Conservation (phyloP, 2,797 vertebrate species). For the Enteromius radiatus region DNA sequence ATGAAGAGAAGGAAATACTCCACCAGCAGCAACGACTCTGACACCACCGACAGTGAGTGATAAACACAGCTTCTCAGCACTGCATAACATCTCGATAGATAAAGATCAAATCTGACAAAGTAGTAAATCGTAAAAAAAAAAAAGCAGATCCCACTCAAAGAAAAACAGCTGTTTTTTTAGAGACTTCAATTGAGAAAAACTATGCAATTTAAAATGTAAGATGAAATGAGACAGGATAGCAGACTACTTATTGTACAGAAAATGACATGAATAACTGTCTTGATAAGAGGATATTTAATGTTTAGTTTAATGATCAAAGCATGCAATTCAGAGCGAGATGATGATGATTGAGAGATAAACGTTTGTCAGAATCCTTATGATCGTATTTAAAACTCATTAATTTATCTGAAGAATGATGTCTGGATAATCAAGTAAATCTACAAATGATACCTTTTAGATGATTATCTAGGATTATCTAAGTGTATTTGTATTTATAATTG, state of each 20-base stretch:
- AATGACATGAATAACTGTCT: neutral
- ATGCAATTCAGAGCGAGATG: neutral
- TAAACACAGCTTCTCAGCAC: neutral
- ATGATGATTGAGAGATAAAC: neutral
- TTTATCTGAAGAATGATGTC: neutral
- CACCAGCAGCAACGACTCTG: conserved; percentile 97
- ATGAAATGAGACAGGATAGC: neutral
- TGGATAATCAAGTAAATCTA: neutral
- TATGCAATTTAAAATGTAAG: neutral
- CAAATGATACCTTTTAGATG: neutral
- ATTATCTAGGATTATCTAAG: neutral
- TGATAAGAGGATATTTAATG: neutral
- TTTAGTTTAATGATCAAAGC: neutral
- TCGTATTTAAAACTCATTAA: neutral
- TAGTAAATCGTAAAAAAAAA: neutral
- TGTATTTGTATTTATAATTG: neutral
- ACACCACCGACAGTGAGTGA: conserved; percentile 97
- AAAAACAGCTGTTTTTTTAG: neutral
- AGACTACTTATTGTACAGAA: neutral
- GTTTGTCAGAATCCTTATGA: neutral
- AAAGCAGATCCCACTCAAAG: neutral
- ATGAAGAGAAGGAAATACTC: conserved; percentile 98
- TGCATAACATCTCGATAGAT: neutral
- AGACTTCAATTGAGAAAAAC: neutral
- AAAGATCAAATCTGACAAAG: neutral